Evolutionary conservation across 92 coral and sea anemone species (phyloP).

Genomic region (Zoanthus solanderi): DNA sequence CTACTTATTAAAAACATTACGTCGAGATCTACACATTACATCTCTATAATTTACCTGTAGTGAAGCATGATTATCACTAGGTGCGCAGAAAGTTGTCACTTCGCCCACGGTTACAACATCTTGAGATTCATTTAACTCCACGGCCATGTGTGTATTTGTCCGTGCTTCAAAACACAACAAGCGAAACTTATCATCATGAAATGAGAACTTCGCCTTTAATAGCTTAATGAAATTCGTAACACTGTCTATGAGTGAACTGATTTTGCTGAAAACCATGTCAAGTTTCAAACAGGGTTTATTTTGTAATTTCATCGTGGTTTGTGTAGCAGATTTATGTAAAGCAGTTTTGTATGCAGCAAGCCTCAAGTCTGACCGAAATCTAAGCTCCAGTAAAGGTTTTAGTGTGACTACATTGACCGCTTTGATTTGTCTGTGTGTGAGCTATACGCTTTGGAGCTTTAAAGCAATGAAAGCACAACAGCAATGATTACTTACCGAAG

Average conservation of each 20-base stretch:
- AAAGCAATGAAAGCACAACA: slow-evolving; percentile 47
- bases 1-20: background rate
- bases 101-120: slow-evolving; percentile 32
- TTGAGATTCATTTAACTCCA: slow-evolving; percentile 32
- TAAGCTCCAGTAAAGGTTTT: slow-evolving; percentile 37
- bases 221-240: slow-evolving; percentile 50
- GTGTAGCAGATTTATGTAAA: slow-evolving; percentile 24
- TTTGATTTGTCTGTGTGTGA: slow-evolving; percentile 39
- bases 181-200: slow-evolving; percentile 38
- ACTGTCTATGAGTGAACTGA: slow-evolving; percentile 34
- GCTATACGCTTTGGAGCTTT: slow-evolving; percentile 51
- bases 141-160: slow-evolving; percentile 56
- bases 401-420: slow-evolving; percentile 53
- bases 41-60: slow-evolving; percentile 49
- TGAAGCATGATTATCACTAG: slow-evolving; percentile 41
- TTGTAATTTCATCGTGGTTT: slow-evolving; percentile 44
- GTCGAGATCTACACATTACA: slow-evolving; percentile 27
- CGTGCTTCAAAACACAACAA: slow-evolving; percentile 40
- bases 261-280: slow-evolving; percentile 52
- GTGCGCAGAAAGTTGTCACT: slow-evolving; percentile 44
- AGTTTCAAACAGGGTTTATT: background rate
- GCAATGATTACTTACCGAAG: slow-evolving; percentile 47
- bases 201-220: slow-evolving; percentile 21
- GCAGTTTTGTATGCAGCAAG: slow-evolving; percentile 31
- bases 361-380: slow-evolving; percentile 51